Percentiles rank a stretch among this genome's conserved stretches.
Evolutionary conservation across 2,888 invertebrate genomes (phyloP).

Genomic region (Argyra leucocephala): DNA sequence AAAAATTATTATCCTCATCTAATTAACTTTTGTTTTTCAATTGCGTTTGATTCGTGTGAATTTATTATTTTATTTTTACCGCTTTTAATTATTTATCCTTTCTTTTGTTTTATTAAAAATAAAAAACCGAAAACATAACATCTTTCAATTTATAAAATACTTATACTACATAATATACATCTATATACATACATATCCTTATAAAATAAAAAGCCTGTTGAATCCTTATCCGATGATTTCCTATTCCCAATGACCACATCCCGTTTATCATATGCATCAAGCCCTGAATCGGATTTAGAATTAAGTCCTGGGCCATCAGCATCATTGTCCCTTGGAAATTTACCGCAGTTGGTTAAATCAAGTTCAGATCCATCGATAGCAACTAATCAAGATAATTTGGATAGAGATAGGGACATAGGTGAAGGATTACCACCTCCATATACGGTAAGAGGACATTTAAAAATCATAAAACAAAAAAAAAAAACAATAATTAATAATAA

Average conservation of each 20-base stretch:
- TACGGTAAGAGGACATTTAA: slow-evolving; percentile 53
- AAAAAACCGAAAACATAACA: too few relatives aligned
- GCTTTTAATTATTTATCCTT: too few relatives aligned
- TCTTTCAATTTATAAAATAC: neutral
- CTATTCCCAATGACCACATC: slow-evolving; percentile 96
- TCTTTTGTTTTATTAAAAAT: too few relatives aligned
- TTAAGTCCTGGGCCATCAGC: slow-evolving; percentile 64
- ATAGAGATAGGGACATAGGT: slow-evolving; percentile 53
- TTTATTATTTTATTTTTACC: too few relatives aligned
- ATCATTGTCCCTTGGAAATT: slow-evolving; percentile 48
- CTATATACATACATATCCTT: neutral
- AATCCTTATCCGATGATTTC: slow-evolving; percentile 95
- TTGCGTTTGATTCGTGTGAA: too few relatives aligned
- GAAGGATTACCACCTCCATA: slow-evolving; percentile 72
- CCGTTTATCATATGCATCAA: slow-evolving; percentile 89
- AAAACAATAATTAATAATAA: too few relatives aligned
- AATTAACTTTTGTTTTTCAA: too few relatives aligned
- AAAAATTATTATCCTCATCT: too few relatives aligned
- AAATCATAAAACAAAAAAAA: too few relatives aligned
- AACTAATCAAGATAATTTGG: slow-evolving; percentile 80
- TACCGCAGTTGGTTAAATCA: slow-evolving; percentile 62
- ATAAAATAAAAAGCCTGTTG: slow-evolving; percentile 63
- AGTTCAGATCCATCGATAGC: slow-evolving; percentile 92
- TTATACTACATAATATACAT: neutral
- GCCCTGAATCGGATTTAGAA: slow-evolving; percentile 91